Conservation (phyloP, 2,113 vertebrate species). For the Gymnorhina tibicen region DNA sequence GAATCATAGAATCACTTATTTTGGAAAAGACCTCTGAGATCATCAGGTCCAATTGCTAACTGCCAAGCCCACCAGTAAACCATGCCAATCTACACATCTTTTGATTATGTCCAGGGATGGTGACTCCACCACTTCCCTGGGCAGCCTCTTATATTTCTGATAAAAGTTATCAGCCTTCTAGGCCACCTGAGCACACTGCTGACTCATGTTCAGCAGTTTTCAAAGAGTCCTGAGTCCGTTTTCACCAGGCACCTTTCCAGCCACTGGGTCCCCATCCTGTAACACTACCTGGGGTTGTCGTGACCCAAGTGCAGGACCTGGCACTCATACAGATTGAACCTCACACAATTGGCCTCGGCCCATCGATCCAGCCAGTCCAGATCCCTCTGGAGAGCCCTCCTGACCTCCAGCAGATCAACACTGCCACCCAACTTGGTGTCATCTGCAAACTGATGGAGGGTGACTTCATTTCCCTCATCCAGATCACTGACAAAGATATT, state of each 20-base stretch:
- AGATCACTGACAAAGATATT: background rate
- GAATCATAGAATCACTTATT: background rate
- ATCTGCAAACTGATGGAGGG: background rate
- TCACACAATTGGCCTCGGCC: background rate
- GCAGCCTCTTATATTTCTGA: background rate
- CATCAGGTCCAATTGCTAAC: background rate
- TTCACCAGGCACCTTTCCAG: background rate
- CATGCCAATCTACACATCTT: background rate
- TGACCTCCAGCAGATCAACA: background rate
- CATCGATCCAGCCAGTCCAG: background rate
- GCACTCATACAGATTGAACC: rapidly evolving
- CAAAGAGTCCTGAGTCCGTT: background rate
- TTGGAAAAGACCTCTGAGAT: background rate
- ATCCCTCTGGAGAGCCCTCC: background rate
- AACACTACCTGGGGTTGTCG: background rate
- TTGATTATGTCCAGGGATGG: background rate
- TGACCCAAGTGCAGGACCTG: background rate
- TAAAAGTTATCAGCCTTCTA: background rate
- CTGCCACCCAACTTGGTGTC: rapidly evolving
- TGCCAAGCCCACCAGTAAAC: background rate
- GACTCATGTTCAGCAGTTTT: background rate
- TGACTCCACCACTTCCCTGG: background rate
- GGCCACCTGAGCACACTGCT: background rate
- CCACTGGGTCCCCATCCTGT: too few relatives aligned
- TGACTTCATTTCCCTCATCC: background rate